phyloP scores from a whole-genome alignment of 2,888 invertebrate genomes.

The Copidosoma aretas region DNA sequence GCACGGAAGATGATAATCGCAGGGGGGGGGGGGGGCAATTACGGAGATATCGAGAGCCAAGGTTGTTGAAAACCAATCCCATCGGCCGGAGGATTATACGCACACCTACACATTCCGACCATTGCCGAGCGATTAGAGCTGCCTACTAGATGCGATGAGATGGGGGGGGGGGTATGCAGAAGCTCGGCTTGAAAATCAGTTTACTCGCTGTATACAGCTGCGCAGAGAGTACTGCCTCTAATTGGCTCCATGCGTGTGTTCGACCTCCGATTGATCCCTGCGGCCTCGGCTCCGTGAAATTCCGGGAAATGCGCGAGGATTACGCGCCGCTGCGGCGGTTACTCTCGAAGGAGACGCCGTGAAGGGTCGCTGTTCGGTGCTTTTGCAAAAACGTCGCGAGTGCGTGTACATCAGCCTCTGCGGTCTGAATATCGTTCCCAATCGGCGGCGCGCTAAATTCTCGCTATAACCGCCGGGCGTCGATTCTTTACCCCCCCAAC shows the following conservation, averaged over 20 bases:
- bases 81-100: slow-evolving; percentile 33
- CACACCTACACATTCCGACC: too few species aligned
- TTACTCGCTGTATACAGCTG: slow-evolving; percentile 12
- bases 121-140: slow-evolving; percentile 27
- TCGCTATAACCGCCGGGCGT: not conserved
- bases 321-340: not conserved
- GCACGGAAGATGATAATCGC: too few species aligned
- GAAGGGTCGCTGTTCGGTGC: too few species aligned
- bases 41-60: too few species aligned
- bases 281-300: not conserved
- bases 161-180: not conserved
- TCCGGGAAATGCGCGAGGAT: not conserved
- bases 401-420: too few species aligned
- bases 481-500: not conserved
- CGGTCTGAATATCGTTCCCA: too few species aligned
- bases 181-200: slow-evolving; percentile 36
- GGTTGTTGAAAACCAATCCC: too few species aligned
- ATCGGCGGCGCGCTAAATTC: too few species aligned
- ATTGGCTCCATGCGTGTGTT: too few species aligned
- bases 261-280: slow-evolving; percentile 28
- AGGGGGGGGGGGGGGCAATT: too few species aligned
- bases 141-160: slow-evolving; percentile 15
- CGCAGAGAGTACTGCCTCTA: slow-evolving; percentile 26
- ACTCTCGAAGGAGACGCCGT: not conserved
- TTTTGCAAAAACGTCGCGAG: too few species aligned